phyloP scores from a whole-genome alignment of 2,797 vertebrate species.

The Ficedula albicollis region DNA sequence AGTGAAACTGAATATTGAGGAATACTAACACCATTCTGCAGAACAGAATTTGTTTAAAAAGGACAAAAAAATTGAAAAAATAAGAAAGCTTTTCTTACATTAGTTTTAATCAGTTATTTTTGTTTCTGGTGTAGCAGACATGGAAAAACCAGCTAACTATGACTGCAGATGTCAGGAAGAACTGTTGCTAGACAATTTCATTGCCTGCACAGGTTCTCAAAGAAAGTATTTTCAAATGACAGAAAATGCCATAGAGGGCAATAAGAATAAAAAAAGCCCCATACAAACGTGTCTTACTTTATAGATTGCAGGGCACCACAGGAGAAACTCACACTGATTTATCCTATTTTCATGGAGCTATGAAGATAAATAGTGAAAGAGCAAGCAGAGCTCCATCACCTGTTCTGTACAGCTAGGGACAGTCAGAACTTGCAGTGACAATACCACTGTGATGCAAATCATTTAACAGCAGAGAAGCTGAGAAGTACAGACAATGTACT shows the following conservation, averaged over 20 bases:
- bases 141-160: neutral
- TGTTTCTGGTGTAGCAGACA: neutral
- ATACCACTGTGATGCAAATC: neutral
- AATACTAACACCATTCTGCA: neutral
- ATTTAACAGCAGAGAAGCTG: neutral
- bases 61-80: neutral
- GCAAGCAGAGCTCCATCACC: neutral
- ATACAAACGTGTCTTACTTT: neutral
- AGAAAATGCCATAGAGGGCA: neutral
- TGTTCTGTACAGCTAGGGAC: neutral
- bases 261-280: neutral
- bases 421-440: neutral
- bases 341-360: neutral
- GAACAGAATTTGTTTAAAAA: neutral
- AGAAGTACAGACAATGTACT: neutral
- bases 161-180: neutral
- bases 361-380: neutral
- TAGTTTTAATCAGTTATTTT: neutral
- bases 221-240: neutral
- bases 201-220: neutral
- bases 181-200: neutral
- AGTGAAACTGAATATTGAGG: neutral
- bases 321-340: neutral
- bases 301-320: neutral
- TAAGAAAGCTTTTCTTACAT: neutral